Conservation (phyloP, 2,888 invertebrate genomes). For the Caprella mutica region DNA sequence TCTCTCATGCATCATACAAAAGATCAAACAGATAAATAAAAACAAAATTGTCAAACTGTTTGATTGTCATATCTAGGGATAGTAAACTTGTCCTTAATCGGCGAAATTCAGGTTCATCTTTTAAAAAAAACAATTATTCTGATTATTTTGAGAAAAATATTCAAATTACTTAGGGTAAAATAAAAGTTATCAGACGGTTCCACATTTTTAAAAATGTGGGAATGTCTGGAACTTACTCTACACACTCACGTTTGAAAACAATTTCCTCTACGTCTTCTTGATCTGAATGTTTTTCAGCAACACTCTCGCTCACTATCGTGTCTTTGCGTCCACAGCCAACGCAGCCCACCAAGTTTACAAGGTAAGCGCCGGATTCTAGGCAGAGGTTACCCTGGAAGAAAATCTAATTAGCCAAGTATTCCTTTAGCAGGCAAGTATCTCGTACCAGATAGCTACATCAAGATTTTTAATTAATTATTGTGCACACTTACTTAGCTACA, state of each 20-base stretch:
- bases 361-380: constrained; percentile 31
- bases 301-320: constrained; percentile 8
- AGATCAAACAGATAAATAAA: not conserved
- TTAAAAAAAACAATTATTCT: no score
- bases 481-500: not conserved
- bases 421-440: no score
- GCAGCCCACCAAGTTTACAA: constrained; percentile 26
- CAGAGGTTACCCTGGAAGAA: constrained; percentile 24
- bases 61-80: no score
- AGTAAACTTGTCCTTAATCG: no score
- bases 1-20: no score
- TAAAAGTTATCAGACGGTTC: no score
- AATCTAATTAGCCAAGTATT: no score
- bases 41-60: not conserved
- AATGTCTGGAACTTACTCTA: not conserved
- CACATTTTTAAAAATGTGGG: not conserved
- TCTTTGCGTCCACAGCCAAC: constrained; percentile 18
- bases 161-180: no score
- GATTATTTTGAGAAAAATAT: no score
- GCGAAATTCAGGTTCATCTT: no score
- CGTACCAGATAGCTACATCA: no score
- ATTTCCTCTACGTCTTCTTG: constrained; percentile 16
- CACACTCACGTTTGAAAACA: constrained; percentile 25
- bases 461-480: no score
- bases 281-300: constrained; percentile 4